Evolutionary conservation across 92 coral and sea anemone species (phyloP).

Genomic region (Zoanthus gigantus): DNA sequence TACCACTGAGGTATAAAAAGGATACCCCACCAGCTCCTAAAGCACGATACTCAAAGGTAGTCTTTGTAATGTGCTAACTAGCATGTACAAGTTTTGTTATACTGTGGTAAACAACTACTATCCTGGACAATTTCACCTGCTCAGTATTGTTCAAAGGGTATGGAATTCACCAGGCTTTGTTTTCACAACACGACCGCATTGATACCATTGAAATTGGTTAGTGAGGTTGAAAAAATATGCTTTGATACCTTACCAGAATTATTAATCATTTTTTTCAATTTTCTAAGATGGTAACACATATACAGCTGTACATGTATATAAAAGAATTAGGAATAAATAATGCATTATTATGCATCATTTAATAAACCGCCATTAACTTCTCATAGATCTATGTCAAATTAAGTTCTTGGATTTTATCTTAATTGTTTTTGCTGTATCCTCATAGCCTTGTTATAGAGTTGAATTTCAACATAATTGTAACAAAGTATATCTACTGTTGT

Average conservation of each 20-base stretch:
- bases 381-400: too few species aligned
- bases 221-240: constrained; percentile 14
- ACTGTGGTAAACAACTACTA: background rate
- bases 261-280: background rate
- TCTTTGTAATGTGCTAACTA: background rate
- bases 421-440: too few species aligned
- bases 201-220: background rate
- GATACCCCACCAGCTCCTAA: constrained; percentile 28
- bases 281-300: too few species aligned
- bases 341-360: too few species aligned
- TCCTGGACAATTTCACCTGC: background rate
- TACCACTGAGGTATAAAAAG: background rate
- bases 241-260: background rate
- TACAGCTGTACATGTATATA: too few species aligned
- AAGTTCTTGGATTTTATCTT: too few species aligned
- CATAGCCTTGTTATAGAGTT: too few species aligned
- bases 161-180: background rate
- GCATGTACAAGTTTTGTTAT: background rate
- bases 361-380: too few species aligned
- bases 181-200: too few species aligned
- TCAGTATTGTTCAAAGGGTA: background rate
- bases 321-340: too few species aligned
- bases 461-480: too few species aligned
- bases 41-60: constrained; percentile 24
- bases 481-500: too few species aligned